Base-by-base conservation (phyloP, 2,797 vertebrate genomes). In the Orientallactaga sibirica region DNA sequence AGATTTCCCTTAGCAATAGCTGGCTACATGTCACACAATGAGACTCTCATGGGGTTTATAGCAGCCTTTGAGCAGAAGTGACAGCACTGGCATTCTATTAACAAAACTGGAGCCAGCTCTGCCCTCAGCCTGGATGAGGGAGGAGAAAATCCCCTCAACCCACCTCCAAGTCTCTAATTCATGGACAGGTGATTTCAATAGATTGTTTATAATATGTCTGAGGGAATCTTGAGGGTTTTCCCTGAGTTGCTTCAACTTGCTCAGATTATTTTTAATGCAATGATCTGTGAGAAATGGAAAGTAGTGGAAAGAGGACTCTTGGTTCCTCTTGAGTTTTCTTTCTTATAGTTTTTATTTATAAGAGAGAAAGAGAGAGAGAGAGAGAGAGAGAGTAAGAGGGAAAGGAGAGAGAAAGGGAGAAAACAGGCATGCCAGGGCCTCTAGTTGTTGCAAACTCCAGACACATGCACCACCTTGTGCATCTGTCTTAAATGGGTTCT, bases 21-120 rank as follows among this genome's bases (percentile, higher is more conserved):
- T 95, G 90, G 66, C 92, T 96, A 95, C 92, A 67, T 95, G 95
- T 96, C 95, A 94, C 41, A 95, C 37, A 87, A 33, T 11, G 61
- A 73, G 88, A 91, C 90, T 95, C 90, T 76, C 94, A 0, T 43
- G 91, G 76, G 93, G 83, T 83, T 94, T 90, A 89, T 71, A 82
- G 83, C 18, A 88, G 93, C 82, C 83, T 37, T 71, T 1, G 74
- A 79, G 73, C 66, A 71, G 86, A 94, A 61, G 22, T 82, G 92
- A 52, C 67, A 33, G 75, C 4, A 0, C 37, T 78, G 87, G 88
- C 64, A 62, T 41, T 29, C 62, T 88, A 43, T 86, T 82, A 94
- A 86, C 81, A 92, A 73, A 93, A 48, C 43, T 43, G 27, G 64
- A 78, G 19, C 24, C 82, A 74, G 55, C 4, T 95, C 76, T 94